These are phyloP conservation scores for Tetanocera ferruginea DNA, from an alignment of 2,888 invertebrate species.

Conservation along the genomic window DNA sequence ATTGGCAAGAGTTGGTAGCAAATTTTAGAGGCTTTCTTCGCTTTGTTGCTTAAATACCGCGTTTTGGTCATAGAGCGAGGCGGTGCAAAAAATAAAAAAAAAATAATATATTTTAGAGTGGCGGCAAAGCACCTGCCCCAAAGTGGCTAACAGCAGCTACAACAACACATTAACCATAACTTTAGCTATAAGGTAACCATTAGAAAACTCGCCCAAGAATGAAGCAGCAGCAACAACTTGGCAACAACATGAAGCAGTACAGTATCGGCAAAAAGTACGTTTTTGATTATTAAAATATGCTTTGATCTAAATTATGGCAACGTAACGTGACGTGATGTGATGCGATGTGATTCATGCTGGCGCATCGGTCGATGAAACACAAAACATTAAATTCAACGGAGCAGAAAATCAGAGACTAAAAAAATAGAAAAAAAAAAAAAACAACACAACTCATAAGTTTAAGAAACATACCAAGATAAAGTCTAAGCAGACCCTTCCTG, in stretches of 20 bases:
- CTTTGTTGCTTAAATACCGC: conserved; percentile 14
- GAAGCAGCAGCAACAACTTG: neutral
- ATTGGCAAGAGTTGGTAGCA: conserved; percentile 6
- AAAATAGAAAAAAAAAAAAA: neutral
- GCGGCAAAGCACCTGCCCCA: conserved; percentile 21
- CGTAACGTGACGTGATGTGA: conserved; percentile 30
- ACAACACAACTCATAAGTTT: neutral
- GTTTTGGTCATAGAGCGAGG: neutral
- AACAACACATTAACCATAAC: conserved; percentile 13
- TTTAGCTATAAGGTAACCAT: conserved; percentile 13
- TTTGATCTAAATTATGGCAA: conserved; percentile 36
- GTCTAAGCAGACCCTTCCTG: conserved; percentile 6
- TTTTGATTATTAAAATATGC: conserved; percentile 36
- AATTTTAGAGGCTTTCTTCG: conserved; percentile 22
- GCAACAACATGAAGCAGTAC: conserved; percentile 44
- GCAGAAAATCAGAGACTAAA: conserved; percentile 66
- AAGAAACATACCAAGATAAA: conserved; percentile 29
- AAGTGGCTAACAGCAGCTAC: neutral
- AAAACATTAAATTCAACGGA: conserved; percentile 60
- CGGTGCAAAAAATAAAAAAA: neutral
- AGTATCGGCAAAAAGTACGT: conserved; percentile 53
- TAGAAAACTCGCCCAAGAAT: conserved; percentile 20
- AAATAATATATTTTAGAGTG: neutral
- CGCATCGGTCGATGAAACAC: conserved; percentile 53
- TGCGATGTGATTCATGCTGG: conserved; percentile 34